Conservation (phyloP, 2,113 vertebrate genomes). For the Trematomus loennbergii region DNA sequence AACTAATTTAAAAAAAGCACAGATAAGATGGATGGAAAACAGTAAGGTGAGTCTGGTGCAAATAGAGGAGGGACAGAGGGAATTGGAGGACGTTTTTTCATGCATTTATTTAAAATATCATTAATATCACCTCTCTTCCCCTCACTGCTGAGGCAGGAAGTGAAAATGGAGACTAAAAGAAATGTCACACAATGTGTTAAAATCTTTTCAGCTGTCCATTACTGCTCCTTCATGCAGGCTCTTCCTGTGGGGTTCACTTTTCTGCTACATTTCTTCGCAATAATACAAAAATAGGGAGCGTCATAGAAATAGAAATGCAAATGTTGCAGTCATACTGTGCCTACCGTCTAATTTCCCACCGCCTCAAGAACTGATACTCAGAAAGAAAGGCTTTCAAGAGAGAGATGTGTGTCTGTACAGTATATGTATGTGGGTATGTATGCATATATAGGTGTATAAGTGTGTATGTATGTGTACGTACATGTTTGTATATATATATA, state of each 20-base stretch:
- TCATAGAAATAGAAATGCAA: slow-evolving; percentile 10
- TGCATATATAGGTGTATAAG: too few species aligned
- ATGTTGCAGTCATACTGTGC: slow-evolving; percentile 22
- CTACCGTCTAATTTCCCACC: slow-evolving; percentile 18
- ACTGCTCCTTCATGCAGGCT: neutral
- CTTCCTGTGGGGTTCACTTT: neutral
- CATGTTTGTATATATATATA: too few species aligned
- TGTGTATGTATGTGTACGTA: too few species aligned
- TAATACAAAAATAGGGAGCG: slow-evolving; percentile 18
- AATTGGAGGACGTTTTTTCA: slow-evolving; percentile 4
- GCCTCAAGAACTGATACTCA: slow-evolving; percentile 13
- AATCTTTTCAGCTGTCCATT: neutral
- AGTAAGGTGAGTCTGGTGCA: slow-evolving; percentile 9
- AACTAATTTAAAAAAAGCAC: neutral
- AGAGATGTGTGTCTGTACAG: too few species aligned
- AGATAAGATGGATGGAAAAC: neutral
- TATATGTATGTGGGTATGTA: too few species aligned
- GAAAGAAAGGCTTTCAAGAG: slow-evolving; percentile 29
- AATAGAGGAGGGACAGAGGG: slow-evolving; percentile 10
- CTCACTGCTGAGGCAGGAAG: slow-evolving; percentile 1
- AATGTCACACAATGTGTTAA: neutral
- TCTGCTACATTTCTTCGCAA: neutral
- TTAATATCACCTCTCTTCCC: neutral
- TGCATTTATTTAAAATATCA: neutral
- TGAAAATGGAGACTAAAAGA: neutral